A percentile compares a stretch with the other conserved stretches of the same genome.
Conservation (phyloP, 2,888 invertebrate species). For the Eugnorisma glareosa region DNA sequence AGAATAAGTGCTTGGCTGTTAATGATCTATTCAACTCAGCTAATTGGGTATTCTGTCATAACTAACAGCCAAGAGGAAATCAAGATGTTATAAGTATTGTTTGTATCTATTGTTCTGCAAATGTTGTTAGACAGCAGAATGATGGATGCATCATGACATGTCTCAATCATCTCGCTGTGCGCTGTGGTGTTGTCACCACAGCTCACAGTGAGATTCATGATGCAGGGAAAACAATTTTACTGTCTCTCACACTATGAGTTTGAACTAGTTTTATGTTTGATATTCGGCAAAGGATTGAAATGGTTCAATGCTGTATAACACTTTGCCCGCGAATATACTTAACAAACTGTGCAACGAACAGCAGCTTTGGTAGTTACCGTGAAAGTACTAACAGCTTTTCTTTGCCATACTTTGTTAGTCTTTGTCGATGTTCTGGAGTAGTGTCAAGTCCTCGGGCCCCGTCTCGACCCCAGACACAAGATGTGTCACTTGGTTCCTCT, state of each 20-base stretch:
- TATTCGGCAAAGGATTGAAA: neutral
- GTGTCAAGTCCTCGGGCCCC: neutral
- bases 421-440: neutral
- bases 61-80: constrained; percentile 1
- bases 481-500: neutral
- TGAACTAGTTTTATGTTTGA: neutral
- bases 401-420: neutral
- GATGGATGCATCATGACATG: constrained; percentile 13
- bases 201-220: constrained; percentile 5
- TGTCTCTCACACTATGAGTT: neutral
- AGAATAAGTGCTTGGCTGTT: neutral
- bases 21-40: neutral
- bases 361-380: neutral
- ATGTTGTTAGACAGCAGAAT: neutral
- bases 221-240: neutral
- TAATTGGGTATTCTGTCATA: neutral
- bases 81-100: neutral
- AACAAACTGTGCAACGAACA: neutral
- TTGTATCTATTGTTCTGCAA: constrained; percentile 6
- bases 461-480: neutral
- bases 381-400: neutral
- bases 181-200: too few relatives aligned
- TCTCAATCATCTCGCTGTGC: constrained; percentile 10
- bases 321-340: too few relatives aligned
- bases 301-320: too few relatives aligned